Conservation (phyloP, 2,113 vertebrate species). For the Lontra canadensis region DNA sequence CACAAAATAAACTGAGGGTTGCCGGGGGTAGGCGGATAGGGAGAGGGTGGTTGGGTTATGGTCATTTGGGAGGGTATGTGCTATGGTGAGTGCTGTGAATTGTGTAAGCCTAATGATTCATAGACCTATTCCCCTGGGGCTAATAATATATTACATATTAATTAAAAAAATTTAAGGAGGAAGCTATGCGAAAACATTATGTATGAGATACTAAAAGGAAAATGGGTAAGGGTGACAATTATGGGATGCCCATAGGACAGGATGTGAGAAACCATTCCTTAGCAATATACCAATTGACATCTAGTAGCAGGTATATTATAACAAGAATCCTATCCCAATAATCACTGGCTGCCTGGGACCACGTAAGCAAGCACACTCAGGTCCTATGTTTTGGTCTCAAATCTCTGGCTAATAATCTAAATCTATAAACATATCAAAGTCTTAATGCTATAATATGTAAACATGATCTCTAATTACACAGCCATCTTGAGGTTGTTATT, state of each 20-base stretch:
- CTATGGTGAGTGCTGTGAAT: no score
- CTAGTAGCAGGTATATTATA: not conserved
- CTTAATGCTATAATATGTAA: not conserved
- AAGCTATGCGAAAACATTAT: not conserved
- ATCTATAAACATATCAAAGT: not conserved
- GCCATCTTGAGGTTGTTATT: not conserved
- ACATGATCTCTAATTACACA: not conserved
- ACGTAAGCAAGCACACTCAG: not conserved
- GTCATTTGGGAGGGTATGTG: no score
- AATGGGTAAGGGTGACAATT: not conserved
- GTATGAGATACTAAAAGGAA: not conserved
- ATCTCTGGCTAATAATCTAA: not conserved
- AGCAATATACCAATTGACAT: not conserved
- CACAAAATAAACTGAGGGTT: no score
- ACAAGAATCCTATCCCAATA: not conserved
- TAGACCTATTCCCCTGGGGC: no score
- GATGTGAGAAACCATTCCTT: not conserved
- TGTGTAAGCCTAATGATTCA: no score
- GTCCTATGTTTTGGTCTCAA: not conserved
- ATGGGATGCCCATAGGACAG: not conserved
- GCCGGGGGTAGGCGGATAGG: no score
- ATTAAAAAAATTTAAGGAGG: not conserved
- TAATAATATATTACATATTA: no score
- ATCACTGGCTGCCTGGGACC: not conserved
- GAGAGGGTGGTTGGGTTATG: no score